These are phyloP conservation scores for Gallinago solitaria DNA, from an alignment of 2,797 vertebrate genomes.

Conservation along the genomic window DNA sequence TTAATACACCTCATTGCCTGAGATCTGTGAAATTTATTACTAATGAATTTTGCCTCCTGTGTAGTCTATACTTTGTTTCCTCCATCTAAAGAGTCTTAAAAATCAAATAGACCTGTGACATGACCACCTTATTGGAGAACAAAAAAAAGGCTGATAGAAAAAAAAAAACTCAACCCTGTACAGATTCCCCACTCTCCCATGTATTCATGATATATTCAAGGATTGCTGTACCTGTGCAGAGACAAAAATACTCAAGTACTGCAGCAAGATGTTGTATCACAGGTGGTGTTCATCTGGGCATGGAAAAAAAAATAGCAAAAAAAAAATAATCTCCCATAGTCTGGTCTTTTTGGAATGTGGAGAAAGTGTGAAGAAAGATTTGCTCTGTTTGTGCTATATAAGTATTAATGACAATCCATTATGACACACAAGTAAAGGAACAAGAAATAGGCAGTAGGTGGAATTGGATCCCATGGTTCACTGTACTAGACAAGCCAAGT, in stretches of 20 bases:
- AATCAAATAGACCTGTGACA: neutral
- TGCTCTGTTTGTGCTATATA: neutral
- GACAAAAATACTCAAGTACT: slow-evolving; percentile 22
- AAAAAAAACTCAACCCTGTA: neutral
- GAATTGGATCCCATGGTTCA: neutral
- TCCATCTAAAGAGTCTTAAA: neutral
- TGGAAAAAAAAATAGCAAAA: neutral
- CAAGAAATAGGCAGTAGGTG: neutral
- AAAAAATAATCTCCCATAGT: neutral
- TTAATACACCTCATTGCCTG: neutral
- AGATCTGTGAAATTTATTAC: neutral
- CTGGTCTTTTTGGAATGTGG: neutral
- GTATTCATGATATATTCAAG: neutral
- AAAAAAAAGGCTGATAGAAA: neutral
- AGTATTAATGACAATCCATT: neutral
- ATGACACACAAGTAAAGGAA: neutral
- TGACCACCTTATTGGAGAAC: neutral
- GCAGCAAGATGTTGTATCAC: slow-evolving; percentile 14
- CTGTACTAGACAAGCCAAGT: neutral
- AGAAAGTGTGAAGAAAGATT: neutral
- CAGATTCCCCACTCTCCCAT: neutral
- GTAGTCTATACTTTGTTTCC: neutral
- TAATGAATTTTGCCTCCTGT: neutral
- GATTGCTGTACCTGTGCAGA: neutral
- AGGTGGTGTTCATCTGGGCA: neutral